Evolutionary conservation across 2,113 vertebrate genomes (phyloP), one percentile per base, ranked within the genome.

Genomic region (Speoplatyrhinus poulsoni): DNA sequence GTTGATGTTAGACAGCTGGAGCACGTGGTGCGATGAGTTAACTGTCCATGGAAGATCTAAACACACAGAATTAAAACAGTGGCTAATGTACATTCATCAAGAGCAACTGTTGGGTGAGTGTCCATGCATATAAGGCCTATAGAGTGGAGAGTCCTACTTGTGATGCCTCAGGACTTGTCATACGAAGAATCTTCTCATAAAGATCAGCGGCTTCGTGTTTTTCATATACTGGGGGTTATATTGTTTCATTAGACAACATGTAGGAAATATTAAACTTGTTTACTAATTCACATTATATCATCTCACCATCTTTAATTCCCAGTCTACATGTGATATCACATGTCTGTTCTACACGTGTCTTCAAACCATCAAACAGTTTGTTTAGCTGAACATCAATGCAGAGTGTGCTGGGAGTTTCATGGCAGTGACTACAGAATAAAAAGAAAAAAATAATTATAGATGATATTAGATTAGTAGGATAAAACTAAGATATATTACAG

Each of bases 151-250:
- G 5, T 7, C 19, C 10, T 75, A 84, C 90, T 84, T 83, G 0
- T 12, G 83, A 81, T 12, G 66, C 68, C 3, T 12, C 19, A 0
- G 12, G 32, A 56, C 66, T 70, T 19, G 72, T 65, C 61, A 46
- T 19, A 19, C 57, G 73, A 58, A 91, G 54, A 13, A 85, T 89
- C 76, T 59, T 90, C 69, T 88, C 80, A 13, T 80, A 83, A 61
- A 75, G 90, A 56, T 91, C 87, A 1, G 85, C 88, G 26, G 88
- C 89, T 73, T 91, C 89, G 3, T 62, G 76, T 19, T 90, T 82
- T 58, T 87, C 73, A 58, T 2, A 8, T 10, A 80, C 89, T 90
- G 55, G 50, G 32, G 16, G 54, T 4, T 62, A 11, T 26, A 26
- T 26, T 26, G 26, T 17, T 56, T 17, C 10, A 17, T 19, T 17